Evolutionary conservation across 2,797 vertebrate genomes (phyloP).

Genomic region (Spondyliosoma cantharus): DNA sequence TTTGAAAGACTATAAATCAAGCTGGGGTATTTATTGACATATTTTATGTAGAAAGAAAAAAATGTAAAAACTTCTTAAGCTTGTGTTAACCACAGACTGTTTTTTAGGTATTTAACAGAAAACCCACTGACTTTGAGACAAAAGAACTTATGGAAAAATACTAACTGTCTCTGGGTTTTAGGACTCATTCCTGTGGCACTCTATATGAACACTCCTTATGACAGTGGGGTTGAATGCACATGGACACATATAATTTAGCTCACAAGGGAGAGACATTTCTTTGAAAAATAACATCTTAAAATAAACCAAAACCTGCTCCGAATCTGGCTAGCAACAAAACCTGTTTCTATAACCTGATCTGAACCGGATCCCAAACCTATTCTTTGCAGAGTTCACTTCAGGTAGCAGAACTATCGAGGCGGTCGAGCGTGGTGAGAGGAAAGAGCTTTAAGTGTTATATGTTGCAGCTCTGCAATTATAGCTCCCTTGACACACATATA

Average conservation of each 20-base stretch:
- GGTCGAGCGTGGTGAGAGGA: neutral
- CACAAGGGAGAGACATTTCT: neutral
- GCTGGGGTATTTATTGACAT: no score
- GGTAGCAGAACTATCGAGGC: neutral
- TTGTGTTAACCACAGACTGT: no score
- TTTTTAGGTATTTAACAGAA: no score
- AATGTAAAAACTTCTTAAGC: no score
- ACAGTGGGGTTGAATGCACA: neutral
- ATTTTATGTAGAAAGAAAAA: no score
- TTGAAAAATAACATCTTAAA: neutral
- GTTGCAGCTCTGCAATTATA: conserved; percentile 34
- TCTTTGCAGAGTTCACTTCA: conserved; percentile 1
- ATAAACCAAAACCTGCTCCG: neutral
- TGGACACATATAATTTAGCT: neutral
- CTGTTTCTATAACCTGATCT: neutral
- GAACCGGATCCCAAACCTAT: neutral
- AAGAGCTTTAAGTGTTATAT: conserved; percentile 26
- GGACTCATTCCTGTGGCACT: no score
- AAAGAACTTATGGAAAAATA: no score
- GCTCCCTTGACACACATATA: conserved; percentile 32
- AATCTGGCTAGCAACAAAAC: neutral
- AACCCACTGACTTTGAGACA: no score
- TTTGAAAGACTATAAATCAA: no score
- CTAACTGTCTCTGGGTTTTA: neutral
- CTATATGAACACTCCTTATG: neutral